phyloP scores from a whole-genome alignment of 2,888 invertebrate species.

The Epsilonema sp. region DNA sequence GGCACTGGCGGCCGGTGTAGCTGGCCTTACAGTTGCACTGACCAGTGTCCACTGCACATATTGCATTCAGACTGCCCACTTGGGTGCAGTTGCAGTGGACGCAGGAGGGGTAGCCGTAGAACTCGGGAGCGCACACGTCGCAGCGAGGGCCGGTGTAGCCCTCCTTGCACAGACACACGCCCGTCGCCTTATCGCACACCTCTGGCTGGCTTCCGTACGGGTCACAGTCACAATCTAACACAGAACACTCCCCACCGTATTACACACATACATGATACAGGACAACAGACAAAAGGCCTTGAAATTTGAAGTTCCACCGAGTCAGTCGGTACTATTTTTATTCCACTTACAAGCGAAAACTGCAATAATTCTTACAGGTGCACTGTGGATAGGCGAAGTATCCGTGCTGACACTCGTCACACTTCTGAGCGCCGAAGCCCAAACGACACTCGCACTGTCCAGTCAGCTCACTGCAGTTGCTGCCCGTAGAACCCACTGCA shows the following conservation, averaged over 20 bases:
- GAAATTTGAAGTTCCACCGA: no score
- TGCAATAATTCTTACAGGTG: slow-evolving; percentile 34
- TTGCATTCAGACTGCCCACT: no score
- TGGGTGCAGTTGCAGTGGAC: no score
- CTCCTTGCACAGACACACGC: slow-evolving; percentile 67
- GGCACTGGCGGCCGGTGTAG: slow-evolving; percentile 61
- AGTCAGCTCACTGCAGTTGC: slow-evolving; percentile 52
- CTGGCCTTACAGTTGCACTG: slow-evolving; percentile 13
- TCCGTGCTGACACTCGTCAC: slow-evolving; percentile 69
- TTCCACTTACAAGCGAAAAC: neutral
- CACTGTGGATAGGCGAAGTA: slow-evolving; percentile 47
- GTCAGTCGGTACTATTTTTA: neutral
- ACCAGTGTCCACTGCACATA: no score
- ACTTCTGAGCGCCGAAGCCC: slow-evolving; percentile 70
- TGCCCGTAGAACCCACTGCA: slow-evolving; percentile 51
- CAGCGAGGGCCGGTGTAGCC: slow-evolving; percentile 75
- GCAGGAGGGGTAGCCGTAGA: slow-evolving; percentile 50
- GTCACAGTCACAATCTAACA: slow-evolving; percentile 55
- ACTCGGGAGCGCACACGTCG: slow-evolving; percentile 65
- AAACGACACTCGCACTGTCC: slow-evolving; percentile 76
- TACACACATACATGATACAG: no score
- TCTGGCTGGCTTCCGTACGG: slow-evolving; percentile 58
- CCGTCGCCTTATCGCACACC: slow-evolving; percentile 62
- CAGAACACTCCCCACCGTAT: no score
- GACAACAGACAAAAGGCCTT: no score